These are phyloP conservation scores for Drosophila bocqueti DNA, from an alignment of 1,140 invertebrate genomes.

Conservation along the genomic window DNA sequence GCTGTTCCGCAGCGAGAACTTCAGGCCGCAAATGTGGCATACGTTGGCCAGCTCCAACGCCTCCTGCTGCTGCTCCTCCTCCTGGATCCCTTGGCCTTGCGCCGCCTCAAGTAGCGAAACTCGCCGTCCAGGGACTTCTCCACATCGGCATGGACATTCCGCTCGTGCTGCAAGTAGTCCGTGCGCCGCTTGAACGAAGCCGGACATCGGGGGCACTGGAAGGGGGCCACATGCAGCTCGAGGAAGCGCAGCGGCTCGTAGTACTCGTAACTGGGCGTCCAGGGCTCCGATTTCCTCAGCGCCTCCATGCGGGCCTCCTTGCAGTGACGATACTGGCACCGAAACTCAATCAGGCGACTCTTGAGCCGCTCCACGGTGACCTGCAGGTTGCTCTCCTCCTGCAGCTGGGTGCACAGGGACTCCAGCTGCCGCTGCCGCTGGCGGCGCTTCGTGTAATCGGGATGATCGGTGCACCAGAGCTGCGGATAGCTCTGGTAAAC, in stretches of 20 bases:
- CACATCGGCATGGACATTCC: constrained; percentile 59
- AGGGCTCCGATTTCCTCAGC: constrained; percentile 32
- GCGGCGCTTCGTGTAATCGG: constrained; percentile 72
- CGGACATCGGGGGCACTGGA: constrained; percentile 55
- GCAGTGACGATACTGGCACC: constrained; percentile 70
- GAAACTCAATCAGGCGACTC: constrained; percentile 71
- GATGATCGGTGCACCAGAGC: constrained; percentile 71
- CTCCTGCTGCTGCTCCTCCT: background rate
- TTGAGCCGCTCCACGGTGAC: constrained; percentile 67
- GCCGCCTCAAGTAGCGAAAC: constrained; percentile 11
- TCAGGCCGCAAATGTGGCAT: constrained; percentile 77
- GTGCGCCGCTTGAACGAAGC: constrained; percentile 59
- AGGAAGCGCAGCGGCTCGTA: constrained; percentile 65
- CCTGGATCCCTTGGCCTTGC: constrained; percentile 2
- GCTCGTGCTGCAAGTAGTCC: constrained; percentile 58
- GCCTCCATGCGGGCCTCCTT: constrained; percentile 58
- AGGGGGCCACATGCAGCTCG: constrained; percentile 70
- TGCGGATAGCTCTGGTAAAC: constrained; percentile 69
- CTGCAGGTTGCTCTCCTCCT: constrained; percentile 72
- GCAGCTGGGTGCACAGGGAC: constrained; percentile 61
- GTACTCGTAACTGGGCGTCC: constrained; percentile 62
- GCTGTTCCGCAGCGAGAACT: constrained; percentile 70
- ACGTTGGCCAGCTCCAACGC: constrained; percentile 50
- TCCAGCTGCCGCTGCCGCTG: constrained; percentile 62
- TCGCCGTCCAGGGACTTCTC: constrained; percentile 30